Base-by-base conservation (phyloP, 2,797 vertebrate species). In the Cetoscarus ocellatus region DNA sequence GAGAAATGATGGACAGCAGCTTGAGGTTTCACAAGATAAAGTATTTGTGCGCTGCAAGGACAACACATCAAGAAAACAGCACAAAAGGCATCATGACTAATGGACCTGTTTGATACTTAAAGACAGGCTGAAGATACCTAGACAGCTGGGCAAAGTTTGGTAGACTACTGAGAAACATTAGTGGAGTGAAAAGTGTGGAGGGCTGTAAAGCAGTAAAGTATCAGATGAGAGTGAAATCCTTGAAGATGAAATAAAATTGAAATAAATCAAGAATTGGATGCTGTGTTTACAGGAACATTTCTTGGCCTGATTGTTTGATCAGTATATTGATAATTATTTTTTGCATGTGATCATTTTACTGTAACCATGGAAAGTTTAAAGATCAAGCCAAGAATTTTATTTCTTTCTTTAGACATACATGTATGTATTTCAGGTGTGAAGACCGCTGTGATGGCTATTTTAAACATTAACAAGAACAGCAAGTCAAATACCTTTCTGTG, bases 21-120 rank as follows among this genome's bases (percentile, higher is more conserved):
- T 98, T n/a, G 88, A 94, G 73, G 91, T 90, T 6, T 91, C 86
- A 1, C 91, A 96, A 63, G 94, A 96, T 69, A 96, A 96, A 88
- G 92, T 87, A 34, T 97, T 97, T 69, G 95, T 98, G 66, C 95
- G 92, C 66, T 99, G 97, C 65, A 82, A 94, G 64, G 77, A 84
- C 6, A 69, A 84, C 0, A 51, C 8, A 8, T 4, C 62, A 14
- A 88, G 58, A 45, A 89, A 61, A 45, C 64, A 61, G 34, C 80
- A 48, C 27, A 79, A 79, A 57, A 89, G 82, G 72, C 85, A 69
- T 36, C 67, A 45, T 63, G 69, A 38, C 39, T 60, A 18, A 48
- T 3, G 36, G 54, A 74, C 57, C 15, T 5, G 3, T 43, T 39
- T 35, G 14, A 34, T 15, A 15, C 17, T 0, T 39, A 8, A 19